These are phyloP conservation scores for Enteromius argenteus DNA, from an alignment of 2,797 vertebrate genomes.

Conservation along the genomic window DNA sequence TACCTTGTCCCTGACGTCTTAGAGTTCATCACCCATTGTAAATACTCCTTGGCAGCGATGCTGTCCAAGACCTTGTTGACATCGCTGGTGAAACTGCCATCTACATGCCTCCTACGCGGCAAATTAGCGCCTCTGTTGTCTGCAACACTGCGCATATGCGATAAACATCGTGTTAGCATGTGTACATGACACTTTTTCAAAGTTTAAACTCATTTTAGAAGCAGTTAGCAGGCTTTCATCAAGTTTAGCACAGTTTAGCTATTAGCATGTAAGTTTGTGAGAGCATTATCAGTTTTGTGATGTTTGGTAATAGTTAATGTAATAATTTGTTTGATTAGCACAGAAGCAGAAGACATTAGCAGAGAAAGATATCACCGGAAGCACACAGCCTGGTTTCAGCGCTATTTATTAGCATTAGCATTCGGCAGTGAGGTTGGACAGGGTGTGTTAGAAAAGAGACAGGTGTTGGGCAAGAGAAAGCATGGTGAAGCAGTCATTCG, in stretches of 20 bases:
- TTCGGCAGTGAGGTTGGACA: constrained; percentile 53
- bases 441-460: constrained; percentile 24
- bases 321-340: constrained; percentile 20
- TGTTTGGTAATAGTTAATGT: background rate
- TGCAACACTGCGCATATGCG: constrained; percentile 78
- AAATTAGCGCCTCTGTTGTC: constrained; percentile 74
- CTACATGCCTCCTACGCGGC: constrained; percentile 87
- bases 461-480: constrained; percentile 50
- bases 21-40: constrained; percentile 94
- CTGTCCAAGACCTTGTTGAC: constrained; percentile 93
- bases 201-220: background rate
- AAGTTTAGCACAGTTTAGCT: constrained; percentile 3
- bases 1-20: constrained; percentile 82
- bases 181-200: background rate
- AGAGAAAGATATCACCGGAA: constrained; percentile 45
- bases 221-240: background rate
- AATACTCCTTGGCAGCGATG: constrained; percentile 92
- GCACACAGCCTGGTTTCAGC: constrained; percentile 42
- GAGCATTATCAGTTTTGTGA: background rate
- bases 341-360: constrained; percentile 39
- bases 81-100: constrained; percentile 96
- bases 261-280: background rate
- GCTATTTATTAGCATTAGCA: constrained; percentile 61
- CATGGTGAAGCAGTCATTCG: constrained; percentile 58
- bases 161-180: constrained; percentile 47